Conservation (phyloP, 2,797 vertebrate species). For the Sebastolobus alascanus region DNA sequence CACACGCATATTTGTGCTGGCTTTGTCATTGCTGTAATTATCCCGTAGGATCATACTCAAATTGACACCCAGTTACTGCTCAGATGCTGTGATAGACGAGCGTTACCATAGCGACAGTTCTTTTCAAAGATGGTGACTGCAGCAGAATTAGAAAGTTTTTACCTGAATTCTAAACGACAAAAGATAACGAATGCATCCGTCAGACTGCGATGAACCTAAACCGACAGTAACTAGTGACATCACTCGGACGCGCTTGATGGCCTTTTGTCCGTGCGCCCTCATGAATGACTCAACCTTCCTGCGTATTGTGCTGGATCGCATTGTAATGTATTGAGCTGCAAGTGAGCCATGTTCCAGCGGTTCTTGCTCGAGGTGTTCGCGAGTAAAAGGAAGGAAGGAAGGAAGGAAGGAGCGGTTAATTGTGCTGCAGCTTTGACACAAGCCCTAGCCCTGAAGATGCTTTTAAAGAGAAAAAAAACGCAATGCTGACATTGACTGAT, state of each 20-base stretch:
- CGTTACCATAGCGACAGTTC: conserved; percentile 17
- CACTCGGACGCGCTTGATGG: conserved; percentile 8
- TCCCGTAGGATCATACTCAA: neutral
- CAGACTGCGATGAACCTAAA: neutral
- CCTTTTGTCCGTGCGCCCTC: conserved; percentile 20
- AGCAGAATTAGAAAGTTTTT: neutral
- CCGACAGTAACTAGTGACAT: neutral
- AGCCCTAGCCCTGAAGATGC: neutral
- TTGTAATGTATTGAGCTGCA: neutral
- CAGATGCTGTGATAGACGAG: neutral
- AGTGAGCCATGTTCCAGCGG: conserved; percentile 4
- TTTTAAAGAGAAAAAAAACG: neutral
- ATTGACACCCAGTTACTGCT: neutral
- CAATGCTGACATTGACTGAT: conserved; percentile 17
- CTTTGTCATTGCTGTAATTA: neutral
- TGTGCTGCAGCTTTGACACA: conserved; percentile 13
- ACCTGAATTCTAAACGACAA: neutral
- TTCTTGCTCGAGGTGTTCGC: neutral
- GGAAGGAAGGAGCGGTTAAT: neutral
- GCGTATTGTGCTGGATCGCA: neutral
- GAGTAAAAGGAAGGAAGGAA: conserved; percentile 13
- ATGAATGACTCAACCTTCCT: conserved; percentile 34
- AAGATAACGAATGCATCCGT: neutral
- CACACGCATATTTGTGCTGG: neutral
- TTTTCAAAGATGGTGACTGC: neutral